Conservation (phyloP, 2,888 invertebrate genomes). For the Tetranychus piercei region DNA sequence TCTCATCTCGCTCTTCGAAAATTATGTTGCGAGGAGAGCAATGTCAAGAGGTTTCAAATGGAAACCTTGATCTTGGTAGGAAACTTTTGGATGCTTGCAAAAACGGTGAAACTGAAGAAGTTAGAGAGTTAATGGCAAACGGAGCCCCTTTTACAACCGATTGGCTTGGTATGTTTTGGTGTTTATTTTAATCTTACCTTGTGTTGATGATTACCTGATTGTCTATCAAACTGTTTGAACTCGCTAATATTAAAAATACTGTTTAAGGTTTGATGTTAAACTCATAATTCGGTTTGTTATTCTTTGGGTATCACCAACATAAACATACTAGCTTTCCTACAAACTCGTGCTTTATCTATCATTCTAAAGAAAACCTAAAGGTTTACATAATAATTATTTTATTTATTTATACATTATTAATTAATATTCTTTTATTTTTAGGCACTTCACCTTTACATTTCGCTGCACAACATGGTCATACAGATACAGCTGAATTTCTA, state of each 20-base stretch:
- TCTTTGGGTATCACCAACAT: too few relatives aligned
- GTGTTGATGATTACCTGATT: too few relatives aligned
- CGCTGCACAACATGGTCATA: conserved; percentile 54
- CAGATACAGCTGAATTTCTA: conserved; percentile 47
- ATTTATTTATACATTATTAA: background rate
- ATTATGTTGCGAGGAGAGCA: background rate
- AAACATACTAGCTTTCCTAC: too few relatives aligned
- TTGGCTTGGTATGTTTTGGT: conserved; percentile 45
- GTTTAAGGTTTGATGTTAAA: background rate
- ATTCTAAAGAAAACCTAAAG: too few relatives aligned
- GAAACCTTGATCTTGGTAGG: conserved; percentile 53
- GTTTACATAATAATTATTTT: background rate
- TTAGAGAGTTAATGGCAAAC: conserved; percentile 55
- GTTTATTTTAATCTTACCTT: too few relatives aligned
- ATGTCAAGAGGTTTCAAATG: background rate
- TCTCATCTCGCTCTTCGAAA: background rate
- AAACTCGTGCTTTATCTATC: too few relatives aligned
- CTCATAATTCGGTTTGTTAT: too few relatives aligned
- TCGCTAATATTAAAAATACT: background rate
- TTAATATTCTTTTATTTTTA: conserved; percentile 32
- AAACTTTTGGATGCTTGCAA: conserved; percentile 57
- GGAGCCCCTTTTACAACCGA: conserved; percentile 83
- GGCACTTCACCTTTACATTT: conserved; percentile 76
- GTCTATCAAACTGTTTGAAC: too few relatives aligned
- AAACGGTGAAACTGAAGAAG: conserved; percentile 55